Base-by-base conservation (phyloP, 2,797 vertebrate genomes). In the Gobionotothen gibberifrons region DNA sequence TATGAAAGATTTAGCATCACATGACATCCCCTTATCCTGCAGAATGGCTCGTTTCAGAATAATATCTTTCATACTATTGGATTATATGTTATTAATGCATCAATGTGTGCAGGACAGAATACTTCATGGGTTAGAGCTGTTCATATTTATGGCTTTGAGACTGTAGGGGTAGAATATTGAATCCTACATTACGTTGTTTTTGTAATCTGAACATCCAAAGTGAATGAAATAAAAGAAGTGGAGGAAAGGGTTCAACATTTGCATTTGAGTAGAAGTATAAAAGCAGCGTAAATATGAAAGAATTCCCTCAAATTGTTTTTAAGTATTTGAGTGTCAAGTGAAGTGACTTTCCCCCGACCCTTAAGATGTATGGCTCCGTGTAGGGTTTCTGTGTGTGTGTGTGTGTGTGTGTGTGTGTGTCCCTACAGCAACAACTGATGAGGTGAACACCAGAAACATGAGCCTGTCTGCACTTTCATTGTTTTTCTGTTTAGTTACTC, bases 401-500 rank as follows among this genome's bases (percentile, higher is more conserved):
- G 26, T 26, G 4, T 26, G 21, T 21, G 21, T 21, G 21, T 21
- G 21, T 21, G 21, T 21, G 22, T 3, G 22, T 26, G 22, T 26
- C n/a, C n/a, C 57, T 43, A 39, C 15, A 58, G 48, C 44, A 29
- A 29, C 55, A 32, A 62, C 51, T 9, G 53, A 47, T 13, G 13
- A 54, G 44, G 32, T 47, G 54, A 36, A 19, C 42, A 59, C 47
- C 61, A 43, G 49, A 68, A 61, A 69, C 53, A 10, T n/a, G 58
- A 77, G 59, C 11, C 6, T 5, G 6, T 9, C 74, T 5, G 43
- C 15, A 11, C 39, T 65, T 47, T 36, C 29, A 46, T 46, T 29
- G 29, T 67, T 66, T 69, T 62, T 69, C 19, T 51, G 52, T 63
- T 43, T 22, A 43, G 55, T 46, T 64, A 9, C 44, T 79, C 46